Evolutionary conservation across 2,888 invertebrate species (phyloP), one percentile per base, ranked within the genome.

Genomic region (Phyllotreta striolata): DNA sequence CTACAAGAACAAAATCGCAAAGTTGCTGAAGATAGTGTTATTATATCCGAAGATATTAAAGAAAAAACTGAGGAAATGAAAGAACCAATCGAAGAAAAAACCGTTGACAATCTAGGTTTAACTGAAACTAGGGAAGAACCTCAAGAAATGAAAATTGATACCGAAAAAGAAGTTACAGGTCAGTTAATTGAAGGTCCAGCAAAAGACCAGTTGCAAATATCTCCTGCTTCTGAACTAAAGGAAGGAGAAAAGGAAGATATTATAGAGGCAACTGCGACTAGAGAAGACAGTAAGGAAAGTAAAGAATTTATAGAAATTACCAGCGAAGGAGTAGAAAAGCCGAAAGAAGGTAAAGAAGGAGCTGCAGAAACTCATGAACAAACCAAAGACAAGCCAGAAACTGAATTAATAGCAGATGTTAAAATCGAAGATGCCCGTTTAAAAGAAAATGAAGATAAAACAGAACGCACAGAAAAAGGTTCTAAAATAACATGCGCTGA

Each of bases 331-430:
- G 13, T 62, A 46, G 24, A 35, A 12, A 51, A 9, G 7, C 14
- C 14, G 12, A 41, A 43, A 54, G 49, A 52, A 52, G 9, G 35
- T 43, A 49, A 62, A 58, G 9, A 58, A 38, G 8, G 37, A 13
- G 24, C 1, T 24, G 24, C n/a, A 60, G 13, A 9, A 39, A 38
- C 39, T 34, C 12, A 46, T 5, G 35, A 14, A 47, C 8, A 8
- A 40, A 47, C 8, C n/a, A 35, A 9, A 38, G 10, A 34, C 1
- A 12, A 34, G 9, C n/a, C 41, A 44, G 46, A 44, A 2, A 1
- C 44, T 34, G 38, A 47, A 8, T 0, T 8, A 39, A 10, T 14
- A 6, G 0, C 8, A 12, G 13, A 41, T 14, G 55, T 7, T 24
- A 1, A 24, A 24, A 24, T 24, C 4, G 24, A 24, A 24, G 24